Evolutionary conservation across 1,140 invertebrate species (phyloP).

Genomic region (Meloidogyne exigua): DNA sequence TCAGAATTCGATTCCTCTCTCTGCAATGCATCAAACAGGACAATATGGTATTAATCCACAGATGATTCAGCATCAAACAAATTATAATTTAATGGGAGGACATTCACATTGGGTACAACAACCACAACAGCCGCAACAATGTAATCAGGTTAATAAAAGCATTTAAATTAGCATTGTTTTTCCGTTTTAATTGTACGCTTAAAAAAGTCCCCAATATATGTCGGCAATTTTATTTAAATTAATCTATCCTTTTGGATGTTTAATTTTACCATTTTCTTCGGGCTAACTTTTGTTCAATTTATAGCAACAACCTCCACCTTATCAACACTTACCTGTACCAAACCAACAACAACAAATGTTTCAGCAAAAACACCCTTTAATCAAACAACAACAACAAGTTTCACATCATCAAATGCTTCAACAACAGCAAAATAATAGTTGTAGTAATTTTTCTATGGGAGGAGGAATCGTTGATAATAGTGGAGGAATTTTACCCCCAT

Average conservation of each 20-base stretch:
- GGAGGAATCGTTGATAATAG: neutral
- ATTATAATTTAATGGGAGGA: neutral
- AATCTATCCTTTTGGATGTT: too few relatives aligned
- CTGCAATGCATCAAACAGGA: neutral
- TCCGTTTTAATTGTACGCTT: too few relatives aligned
- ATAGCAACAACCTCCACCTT: neutral
- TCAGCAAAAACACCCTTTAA: neutral
- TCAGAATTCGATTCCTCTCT: neutral
- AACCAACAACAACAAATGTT: neutral
- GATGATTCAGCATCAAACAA: neutral
- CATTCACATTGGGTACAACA: neutral
- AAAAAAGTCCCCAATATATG: too few relatives aligned
- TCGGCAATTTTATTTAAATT: too few relatives aligned
- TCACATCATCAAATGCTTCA: neutral
- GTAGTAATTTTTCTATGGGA: neutral
- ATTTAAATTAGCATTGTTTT: neutral
- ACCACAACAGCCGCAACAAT: neutral
- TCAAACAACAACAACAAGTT: neutral
- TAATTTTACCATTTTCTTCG: too few relatives aligned
- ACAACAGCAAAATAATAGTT: neutral
- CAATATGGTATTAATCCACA: neutral
- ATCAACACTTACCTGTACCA: neutral
- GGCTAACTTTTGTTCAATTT: too few relatives aligned
- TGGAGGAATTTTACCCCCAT: neutral
- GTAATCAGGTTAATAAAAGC: neutral